Evolutionary conservation across 23 tunicate genomes (phyloP).

Genomic region (Botrylloides violaceus): DNA sequence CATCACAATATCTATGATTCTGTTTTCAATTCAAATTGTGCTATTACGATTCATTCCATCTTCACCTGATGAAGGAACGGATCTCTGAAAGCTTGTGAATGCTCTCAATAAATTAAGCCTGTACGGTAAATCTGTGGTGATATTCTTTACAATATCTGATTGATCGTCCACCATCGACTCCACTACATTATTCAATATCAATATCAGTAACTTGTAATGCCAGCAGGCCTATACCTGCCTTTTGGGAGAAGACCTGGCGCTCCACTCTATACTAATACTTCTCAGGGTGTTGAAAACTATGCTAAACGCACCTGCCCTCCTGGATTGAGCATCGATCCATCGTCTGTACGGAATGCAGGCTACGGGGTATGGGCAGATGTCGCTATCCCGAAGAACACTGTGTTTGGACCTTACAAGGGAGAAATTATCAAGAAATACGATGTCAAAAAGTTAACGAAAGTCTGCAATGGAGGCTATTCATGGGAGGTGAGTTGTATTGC

Average conservation of each 20-base stretch:
- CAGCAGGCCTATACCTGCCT: too few relatives aligned
- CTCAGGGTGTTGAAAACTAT: conserved; percentile 43
- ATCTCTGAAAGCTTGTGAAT: too few relatives aligned
- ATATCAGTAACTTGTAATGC: too few relatives aligned
- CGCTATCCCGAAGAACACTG: conserved; percentile 35
- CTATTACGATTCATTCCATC: neutral
- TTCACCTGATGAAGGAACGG: too few relatives aligned
- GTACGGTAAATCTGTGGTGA: too few relatives aligned
- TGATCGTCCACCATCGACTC: too few relatives aligned
- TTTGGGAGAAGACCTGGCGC: too few relatives aligned
- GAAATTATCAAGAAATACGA: conserved; percentile 37
- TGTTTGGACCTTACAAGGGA: conserved; percentile 83
- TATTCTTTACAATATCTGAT: too few relatives aligned
- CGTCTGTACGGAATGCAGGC: conserved; percentile 46
- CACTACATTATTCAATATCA: too few relatives aligned
- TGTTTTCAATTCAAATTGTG: neutral
- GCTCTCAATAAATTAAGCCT: too few relatives aligned
- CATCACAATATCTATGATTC: too few relatives aligned
- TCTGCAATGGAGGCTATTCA: conserved; percentile 69
- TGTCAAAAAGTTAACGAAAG: conserved; percentile 25
- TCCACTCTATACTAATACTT: too few relatives aligned
- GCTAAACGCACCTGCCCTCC: conserved; percentile 66
- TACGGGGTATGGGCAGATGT: conserved; percentile 59
- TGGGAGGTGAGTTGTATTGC: conserved; percentile 79
- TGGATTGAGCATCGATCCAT: conserved; percentile 55